phyloP scores from a whole-genome alignment of 1,140 invertebrate species.

The Ridgeia piscesae region DNA sequence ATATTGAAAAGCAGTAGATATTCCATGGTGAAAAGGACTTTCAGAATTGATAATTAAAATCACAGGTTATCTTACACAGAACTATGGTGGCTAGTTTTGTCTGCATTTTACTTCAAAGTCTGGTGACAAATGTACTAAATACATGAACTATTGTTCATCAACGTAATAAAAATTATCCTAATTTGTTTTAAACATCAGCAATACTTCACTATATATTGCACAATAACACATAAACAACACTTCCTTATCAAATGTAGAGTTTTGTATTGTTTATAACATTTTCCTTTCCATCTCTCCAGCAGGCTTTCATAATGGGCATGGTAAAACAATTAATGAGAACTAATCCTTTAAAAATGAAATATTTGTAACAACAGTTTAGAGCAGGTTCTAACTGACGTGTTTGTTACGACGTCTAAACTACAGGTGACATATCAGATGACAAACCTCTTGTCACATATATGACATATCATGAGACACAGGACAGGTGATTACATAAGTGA shows the following conservation, averaged over 20 bases:
- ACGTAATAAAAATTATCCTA: too few species aligned
- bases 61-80: too few species aligned
- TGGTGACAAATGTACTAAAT: background rate
- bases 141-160: too few species aligned
- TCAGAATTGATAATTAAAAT: too few species aligned
- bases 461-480: background rate
- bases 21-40: too few species aligned
- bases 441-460: background rate
- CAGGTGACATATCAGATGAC: background rate
- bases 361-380: background rate
- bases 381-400: background rate
- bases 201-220: too few species aligned
- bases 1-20: too few species aligned
- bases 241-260: too few species aligned
- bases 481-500: background rate
- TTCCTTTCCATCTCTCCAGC: background rate
- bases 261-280: background rate
- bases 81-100: too few species aligned
- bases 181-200: too few species aligned
- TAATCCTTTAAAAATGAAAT: background rate
- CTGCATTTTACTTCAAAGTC: background rate
- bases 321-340: background rate
- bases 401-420: background rate
- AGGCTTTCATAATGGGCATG: background rate
- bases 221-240: too few species aligned